phyloP scores from a whole-genome alignment of 2,797 vertebrate genomes.

The Mionectes olivaceus region DNA sequence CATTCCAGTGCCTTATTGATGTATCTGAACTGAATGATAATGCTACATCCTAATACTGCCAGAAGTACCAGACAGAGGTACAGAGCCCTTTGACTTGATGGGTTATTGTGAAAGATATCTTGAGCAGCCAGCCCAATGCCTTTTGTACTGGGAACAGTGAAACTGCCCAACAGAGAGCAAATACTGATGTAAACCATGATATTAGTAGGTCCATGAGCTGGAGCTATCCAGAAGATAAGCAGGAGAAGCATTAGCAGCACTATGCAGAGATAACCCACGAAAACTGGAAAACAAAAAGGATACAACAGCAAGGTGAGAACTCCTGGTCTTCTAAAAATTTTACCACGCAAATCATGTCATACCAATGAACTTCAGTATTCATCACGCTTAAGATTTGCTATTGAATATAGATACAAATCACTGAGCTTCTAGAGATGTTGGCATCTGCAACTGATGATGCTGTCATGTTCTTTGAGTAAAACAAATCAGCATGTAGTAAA shows the following conservation, averaged over 20 bases:
- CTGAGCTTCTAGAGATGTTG: background rate
- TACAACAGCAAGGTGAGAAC: constrained; percentile 21
- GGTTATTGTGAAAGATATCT: constrained; percentile 84
- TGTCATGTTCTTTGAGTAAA: background rate
- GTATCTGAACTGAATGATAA: constrained; percentile 93
- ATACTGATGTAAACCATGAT: constrained; percentile 96
- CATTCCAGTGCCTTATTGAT: constrained; percentile 94
- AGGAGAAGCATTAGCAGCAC: constrained; percentile 88
- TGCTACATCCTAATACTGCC: constrained; percentile 85
- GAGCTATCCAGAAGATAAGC: constrained; percentile 90
- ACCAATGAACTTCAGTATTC: background rate
- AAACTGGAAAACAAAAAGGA: constrained; percentile 84
- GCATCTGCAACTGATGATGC: background rate
- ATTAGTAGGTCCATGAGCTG: constrained; percentile 89
- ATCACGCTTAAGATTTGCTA: background rate
- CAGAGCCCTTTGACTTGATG: constrained; percentile 80
- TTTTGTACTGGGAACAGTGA: constrained; percentile 97
- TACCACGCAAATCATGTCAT: background rate
- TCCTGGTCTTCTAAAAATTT: background rate
- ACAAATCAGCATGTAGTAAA: background rate
- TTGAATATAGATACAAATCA: background rate
- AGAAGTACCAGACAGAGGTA: constrained; percentile 88
- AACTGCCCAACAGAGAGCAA: constrained; percentile 94
- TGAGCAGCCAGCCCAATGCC: constrained; percentile 91
- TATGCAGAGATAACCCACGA: constrained; percentile 85